These are phyloP conservation scores for Macropus fuliginosus DNA, from an alignment of 2,797 vertebrate species.

Conservation along the genomic window DNA sequence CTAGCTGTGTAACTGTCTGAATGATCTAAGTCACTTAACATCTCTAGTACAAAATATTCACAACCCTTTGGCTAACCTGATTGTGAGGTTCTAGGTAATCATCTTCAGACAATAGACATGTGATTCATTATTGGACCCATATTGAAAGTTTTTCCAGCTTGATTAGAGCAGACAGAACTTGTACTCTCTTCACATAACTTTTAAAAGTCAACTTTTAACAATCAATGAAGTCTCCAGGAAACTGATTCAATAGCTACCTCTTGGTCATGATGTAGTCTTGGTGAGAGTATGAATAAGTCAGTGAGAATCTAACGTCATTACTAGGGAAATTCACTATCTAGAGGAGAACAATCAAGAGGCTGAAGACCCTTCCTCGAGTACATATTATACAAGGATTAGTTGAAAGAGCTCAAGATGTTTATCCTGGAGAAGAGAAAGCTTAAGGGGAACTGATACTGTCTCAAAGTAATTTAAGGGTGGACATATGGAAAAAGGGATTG, in stretches of 20 bases:
- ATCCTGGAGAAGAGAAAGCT: neutral
- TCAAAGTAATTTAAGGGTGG: neutral
- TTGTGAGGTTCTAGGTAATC: neutral
- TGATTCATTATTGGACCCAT: neutral
- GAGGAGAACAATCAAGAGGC: neutral
- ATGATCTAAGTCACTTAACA: neutral
- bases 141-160: neutral
- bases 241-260: neutral
- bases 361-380: neutral
- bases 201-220: neutral
- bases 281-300: neutral
- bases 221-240: neutral
- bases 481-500: neutral
- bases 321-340: neutral
- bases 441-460: neutral
- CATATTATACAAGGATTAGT: neutral
- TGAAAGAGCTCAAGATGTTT: neutral
- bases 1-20: neutral
- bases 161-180: neutral
- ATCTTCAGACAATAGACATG: neutral
- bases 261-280: neutral
- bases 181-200: neutral
- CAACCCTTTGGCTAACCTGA: neutral
- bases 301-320: neutral
- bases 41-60: neutral